A percentile compares a stretch with the other conserved stretches of the same genome.
phyloP scores from a whole-genome alignment of 1,140 invertebrate species.

The Papilio machaon region DNA sequence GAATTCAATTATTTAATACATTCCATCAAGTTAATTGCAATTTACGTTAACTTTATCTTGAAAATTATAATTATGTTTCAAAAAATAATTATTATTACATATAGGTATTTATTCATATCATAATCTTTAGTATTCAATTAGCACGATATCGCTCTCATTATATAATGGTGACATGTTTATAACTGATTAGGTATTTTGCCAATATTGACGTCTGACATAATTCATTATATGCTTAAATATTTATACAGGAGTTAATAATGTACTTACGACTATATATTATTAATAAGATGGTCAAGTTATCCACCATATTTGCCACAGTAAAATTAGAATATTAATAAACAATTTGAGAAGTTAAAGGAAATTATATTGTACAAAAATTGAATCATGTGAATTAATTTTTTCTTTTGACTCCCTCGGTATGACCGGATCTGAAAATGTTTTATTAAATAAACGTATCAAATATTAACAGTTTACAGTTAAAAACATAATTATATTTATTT shows the following conservation, averaged over 20 bases:
- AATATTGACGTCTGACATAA: conserved; percentile 33
- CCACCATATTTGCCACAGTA: not conserved
- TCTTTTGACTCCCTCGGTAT: too few relatives aligned
- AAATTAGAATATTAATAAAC: too few relatives aligned
- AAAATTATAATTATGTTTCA: not conserved
- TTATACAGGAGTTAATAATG: not conserved
- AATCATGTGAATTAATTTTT: too few relatives aligned
- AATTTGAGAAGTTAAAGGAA: too few relatives aligned
- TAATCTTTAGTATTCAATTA: conserved; percentile 19
- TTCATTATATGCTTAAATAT: conserved; percentile 18
- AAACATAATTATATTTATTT: too few relatives aligned
- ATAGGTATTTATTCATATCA: conserved; percentile 11
- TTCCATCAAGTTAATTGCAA: not conserved
- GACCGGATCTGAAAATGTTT: too few relatives aligned
- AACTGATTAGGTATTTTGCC: conserved; percentile 36
- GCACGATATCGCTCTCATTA: conserved; percentile 31
- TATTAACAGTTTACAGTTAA: too few relatives aligned
- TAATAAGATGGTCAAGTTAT: not conserved
- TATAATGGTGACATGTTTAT: conserved; percentile 29
- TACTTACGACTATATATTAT: not conserved
- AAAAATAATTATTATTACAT: not conserved
- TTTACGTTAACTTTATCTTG: not conserved
- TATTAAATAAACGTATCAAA: too few relatives aligned
- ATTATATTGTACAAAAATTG: too few relatives aligned
- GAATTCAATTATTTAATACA: not conserved